Base-by-base conservation (phyloP, 2,113 vertebrate species). In the Hyperopisus bebe region DNA sequence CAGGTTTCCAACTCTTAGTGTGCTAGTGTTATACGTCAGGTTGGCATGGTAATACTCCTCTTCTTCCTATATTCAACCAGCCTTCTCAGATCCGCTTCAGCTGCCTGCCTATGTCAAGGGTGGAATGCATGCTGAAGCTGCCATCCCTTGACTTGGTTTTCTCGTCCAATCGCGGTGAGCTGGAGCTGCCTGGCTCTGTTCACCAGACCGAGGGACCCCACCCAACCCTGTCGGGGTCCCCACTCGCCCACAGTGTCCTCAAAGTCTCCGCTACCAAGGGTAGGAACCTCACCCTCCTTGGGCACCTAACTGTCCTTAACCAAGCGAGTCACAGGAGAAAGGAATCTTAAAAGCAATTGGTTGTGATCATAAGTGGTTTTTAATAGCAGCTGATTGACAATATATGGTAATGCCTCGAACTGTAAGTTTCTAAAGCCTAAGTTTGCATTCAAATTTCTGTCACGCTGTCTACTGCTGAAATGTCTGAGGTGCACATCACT, bases 51-150 rank as follows among this genome's bases (percentile, higher is more conserved):
- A 44, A 82, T 13, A 2, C 15, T 39, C 39, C 39, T 8, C 27
- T 24, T 50, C 47, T 6, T 21, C 51, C 83, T 87, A 42, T 39
- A 24, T 91, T 10, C 46, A 44, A 70, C 90, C 92, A 99, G 98
- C 98, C 98, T 0, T 99, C 98, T 86, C 98, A 99, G 95, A 99
- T 99, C 93, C 98, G 98, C 90, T 99, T 99, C 94, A 99, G 98
- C 93, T 99, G 98, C 92, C 95, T 99, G 91, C 98, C 98, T 0
- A 98, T 99, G 90, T 99, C 98, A 58, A 96, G 98, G 90, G 98
- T 99, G 21, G 98, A 99, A 93, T 99, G 98, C 42, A 99, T 99
- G 98, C 94, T 99, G 83, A 99, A 99, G 91, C 93, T 99, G 88
- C 98, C 98, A 7, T 99, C 98, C 8, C 92, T 99, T 89, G 98